phyloP scores from a whole-genome alignment of 2,888 invertebrate species.

The Catocala sponsa region DNA sequence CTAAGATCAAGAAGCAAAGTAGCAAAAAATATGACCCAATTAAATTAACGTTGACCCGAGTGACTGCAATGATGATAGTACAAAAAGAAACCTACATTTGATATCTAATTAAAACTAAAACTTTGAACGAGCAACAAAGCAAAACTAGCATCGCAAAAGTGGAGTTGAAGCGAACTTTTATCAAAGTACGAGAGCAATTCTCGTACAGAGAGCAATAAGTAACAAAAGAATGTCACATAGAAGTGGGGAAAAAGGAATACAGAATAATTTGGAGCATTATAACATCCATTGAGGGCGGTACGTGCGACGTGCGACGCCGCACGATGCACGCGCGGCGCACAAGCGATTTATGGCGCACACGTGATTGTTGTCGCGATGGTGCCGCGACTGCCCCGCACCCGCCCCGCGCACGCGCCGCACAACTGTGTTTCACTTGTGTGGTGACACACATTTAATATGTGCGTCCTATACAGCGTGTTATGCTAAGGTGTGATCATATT shows the following conservation, averaged over 20 bases:
- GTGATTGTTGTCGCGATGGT: slow-evolving; percentile 29
- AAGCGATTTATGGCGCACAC: slow-evolving; percentile 37
- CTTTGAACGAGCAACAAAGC: slow-evolving; percentile 1
- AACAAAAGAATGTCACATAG: slow-evolving; percentile 46
- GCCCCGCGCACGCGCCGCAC: slow-evolving; percentile 2
- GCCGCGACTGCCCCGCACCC: neutral
- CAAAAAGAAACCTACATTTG: neutral
- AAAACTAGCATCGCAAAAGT: slow-evolving; percentile 1
- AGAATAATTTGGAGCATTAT: slow-evolving; percentile 68
- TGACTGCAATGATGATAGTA: neutral
- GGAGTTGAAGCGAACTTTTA: slow-evolving; percentile 8
- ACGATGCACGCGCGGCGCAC: slow-evolving; percentile 33
- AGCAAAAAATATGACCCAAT: slow-evolving; percentile 8
- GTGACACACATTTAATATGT: slow-evolving; percentile 5
- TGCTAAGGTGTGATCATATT: too few relatives aligned
- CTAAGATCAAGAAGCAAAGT: neutral
- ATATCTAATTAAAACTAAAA: slow-evolving; percentile 5
- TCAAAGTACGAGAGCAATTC: slow-evolving; percentile 20
- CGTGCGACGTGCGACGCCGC: slow-evolving; percentile 43
- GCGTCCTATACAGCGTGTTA: too few relatives aligned
- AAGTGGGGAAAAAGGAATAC: slow-evolving; percentile 57
- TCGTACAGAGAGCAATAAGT: slow-evolving; percentile 20
- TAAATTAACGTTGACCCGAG: slow-evolving; percentile 3
- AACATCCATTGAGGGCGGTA: slow-evolving; percentile 53
- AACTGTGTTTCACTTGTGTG: neutral